These are phyloP conservation scores for Heliothis subflexa DNA, from an alignment of 1,140 invertebrate genomes.

Conservation along the genomic window DNA sequence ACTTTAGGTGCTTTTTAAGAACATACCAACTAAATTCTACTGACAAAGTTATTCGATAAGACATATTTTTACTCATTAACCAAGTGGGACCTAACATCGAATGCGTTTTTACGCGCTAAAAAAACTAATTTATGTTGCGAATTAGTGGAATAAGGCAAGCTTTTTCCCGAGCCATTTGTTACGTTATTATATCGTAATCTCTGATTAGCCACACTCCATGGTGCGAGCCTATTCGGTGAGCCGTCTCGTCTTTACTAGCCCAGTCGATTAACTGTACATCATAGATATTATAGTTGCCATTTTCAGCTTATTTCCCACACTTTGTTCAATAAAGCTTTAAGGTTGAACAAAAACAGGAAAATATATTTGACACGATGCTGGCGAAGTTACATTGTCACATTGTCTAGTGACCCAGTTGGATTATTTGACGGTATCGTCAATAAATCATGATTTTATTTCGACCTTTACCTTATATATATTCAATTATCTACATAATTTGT, in stretches of 20 bases:
- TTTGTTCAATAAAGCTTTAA: not conserved
- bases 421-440: not conserved
- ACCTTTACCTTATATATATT: not conserved
- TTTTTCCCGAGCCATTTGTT: slow-evolving; percentile 65
- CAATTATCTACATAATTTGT: too few species aligned
- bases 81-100: not conserved
- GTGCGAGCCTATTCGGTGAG: slow-evolving; percentile 33
- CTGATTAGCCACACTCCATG: slow-evolving; percentile 64
- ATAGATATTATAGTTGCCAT: slow-evolving; percentile 19
- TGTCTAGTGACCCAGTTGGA: slow-evolving; percentile 4
- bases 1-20: too few species aligned
- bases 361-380: not conserved
- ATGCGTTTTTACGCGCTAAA: slow-evolving; percentile 31
- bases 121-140: slow-evolving; percentile 46
- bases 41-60: too few species aligned
- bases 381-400: not conserved
- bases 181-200: slow-evolving; percentile 70
- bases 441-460: not conserved
- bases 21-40: too few species aligned
- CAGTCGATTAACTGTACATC: slow-evolving; percentile 29
- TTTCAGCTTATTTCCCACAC: slow-evolving; percentile 13
- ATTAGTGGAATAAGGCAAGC: slow-evolving; percentile 61
- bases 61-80: not conserved
- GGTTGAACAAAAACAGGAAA: slow-evolving; percentile 4
- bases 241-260: slow-evolving; percentile 18